Conservation (phyloP, 2,797 vertebrate genomes). For the Anableps anableps region DNA sequence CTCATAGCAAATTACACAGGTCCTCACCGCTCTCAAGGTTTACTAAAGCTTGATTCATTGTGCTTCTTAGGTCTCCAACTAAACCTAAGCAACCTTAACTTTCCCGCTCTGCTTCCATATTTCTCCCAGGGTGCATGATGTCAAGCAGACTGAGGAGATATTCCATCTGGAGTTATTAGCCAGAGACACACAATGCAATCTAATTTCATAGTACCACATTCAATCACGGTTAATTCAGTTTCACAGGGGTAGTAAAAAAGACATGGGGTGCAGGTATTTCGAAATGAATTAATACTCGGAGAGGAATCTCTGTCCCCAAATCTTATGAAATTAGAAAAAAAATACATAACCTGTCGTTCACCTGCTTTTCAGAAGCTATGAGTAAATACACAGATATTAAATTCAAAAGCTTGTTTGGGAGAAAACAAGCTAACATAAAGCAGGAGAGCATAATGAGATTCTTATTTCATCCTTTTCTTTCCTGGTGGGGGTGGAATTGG, state of each 20-base stretch:
- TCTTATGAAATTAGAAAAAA: constrained; percentile 76
- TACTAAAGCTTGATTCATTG: constrained; percentile 76
- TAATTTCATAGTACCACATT: constrained; percentile 79
- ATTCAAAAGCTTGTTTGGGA: constrained; percentile 76
- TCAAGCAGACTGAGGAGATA: constrained; percentile 72
- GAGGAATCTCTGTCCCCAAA: constrained; percentile 68
- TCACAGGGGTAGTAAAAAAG: constrained; percentile 75
- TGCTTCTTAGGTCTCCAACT: constrained; percentile 62
- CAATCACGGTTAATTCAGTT: constrained; percentile 75
- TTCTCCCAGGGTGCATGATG: constrained; percentile 67
- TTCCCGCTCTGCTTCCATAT: constrained; percentile 67
- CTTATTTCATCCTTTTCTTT: constrained; percentile 78
- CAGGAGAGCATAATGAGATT: constrained; percentile 83
- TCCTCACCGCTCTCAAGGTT: constrained; percentile 71
- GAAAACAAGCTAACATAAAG: constrained; percentile 79
- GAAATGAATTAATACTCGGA: constrained; percentile 72
- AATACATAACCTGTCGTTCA: constrained; percentile 63
- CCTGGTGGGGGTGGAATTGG: constrained; percentile 82
- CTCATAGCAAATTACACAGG: constrained; percentile 72
- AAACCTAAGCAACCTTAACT: constrained; percentile 72
- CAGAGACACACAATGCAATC: constrained; percentile 80
- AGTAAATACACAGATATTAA: constrained; percentile 79
- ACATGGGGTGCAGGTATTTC: constrained; percentile 69
- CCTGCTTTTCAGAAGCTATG: constrained; percentile 66
- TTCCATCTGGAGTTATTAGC: constrained; percentile 82